Evolutionary conservation across 2,797 vertebrate species (phyloP).

Genomic region (Gila robusta): DNA sequence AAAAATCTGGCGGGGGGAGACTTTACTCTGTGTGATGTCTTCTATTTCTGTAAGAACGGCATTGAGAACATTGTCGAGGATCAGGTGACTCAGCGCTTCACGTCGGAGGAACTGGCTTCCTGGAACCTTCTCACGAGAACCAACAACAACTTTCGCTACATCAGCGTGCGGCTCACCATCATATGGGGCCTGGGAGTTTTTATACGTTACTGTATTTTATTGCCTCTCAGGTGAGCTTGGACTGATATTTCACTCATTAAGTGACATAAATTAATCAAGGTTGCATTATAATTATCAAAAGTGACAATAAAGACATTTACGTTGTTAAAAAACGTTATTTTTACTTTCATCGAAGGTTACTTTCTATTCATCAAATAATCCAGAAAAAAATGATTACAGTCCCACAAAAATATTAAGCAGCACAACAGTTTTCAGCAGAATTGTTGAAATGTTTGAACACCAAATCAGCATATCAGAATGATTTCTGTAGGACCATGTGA

Average conservation of each 20-base stretch:
- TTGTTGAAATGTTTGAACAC: background rate
- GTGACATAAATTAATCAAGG: background rate
- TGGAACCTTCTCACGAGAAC: conserved; percentile 98
- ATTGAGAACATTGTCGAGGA: conserved; percentile 94
- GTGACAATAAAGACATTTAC: background rate
- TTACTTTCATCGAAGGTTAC: background rate
- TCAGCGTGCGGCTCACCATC: conserved; percentile 89
- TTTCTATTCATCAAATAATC: background rate
- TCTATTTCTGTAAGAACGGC: conserved; percentile 93
- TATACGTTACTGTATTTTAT: conserved; percentile 88
- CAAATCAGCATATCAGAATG: background rate
- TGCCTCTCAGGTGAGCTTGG: conserved; percentile 87
- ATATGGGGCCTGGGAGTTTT: conserved; percentile 92
- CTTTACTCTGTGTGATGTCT: conserved; percentile 87
- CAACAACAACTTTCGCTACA: conserved; percentile 92
- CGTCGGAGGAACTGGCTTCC: conserved; percentile 93
- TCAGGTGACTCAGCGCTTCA: conserved; percentile 93
- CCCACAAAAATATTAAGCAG: background rate
- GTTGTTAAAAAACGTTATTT: background rate
- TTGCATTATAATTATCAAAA: background rate
- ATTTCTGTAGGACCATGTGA: background rate
- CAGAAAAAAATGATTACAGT: background rate
- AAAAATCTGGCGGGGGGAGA: conserved; percentile 68
- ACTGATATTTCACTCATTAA: background rate
- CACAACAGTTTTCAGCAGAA: background rate